Evolutionary conservation across 2,888 invertebrate genomes (phyloP).

Genomic region (Sarcophaga carnaria): DNA sequence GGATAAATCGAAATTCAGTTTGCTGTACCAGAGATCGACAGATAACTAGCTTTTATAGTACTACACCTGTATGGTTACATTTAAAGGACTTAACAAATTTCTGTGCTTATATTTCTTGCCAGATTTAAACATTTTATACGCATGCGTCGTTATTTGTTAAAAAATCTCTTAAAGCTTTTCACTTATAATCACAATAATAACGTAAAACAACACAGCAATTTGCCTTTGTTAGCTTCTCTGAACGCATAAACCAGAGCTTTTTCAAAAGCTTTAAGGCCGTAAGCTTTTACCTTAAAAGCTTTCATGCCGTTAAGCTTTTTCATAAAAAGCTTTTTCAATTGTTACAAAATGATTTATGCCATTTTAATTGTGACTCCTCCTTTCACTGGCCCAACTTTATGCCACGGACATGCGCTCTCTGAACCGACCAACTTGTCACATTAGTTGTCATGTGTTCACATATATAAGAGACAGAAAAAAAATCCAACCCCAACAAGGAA

Average conservation of each 20-base stretch:
- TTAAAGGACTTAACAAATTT: no score
- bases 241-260: slow-evolving; percentile 25
- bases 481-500: slow-evolving; percentile 47
- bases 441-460: slow-evolving; percentile 24
- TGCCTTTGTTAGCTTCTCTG: slow-evolving; percentile 27
- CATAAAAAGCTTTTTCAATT: slow-evolving; percentile 41
- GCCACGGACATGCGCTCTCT: slow-evolving; percentile 51
- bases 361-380: slow-evolving; percentile 67
- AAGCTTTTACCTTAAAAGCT: slow-evolving; percentile 37
- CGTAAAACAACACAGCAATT: neutral
- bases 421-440: slow-evolving; percentile 36
- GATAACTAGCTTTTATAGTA: no score
- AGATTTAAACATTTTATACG: neutral
- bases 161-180: slow-evolving; percentile 32
- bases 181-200: neutral
- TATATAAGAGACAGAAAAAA: neutral
- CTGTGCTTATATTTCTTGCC: no score
- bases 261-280: slow-evolving; percentile 7
- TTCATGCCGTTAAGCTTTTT: slow-evolving; percentile 12
- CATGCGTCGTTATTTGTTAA: neutral
- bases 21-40: no score
- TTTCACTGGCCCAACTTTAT: slow-evolving; percentile 43
- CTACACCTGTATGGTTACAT: no score
- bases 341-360: slow-evolving; percentile 66
- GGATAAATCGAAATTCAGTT: no score